Conservation (phyloP, 1,140 invertebrate species). For the Callitettix versicolor region DNA sequence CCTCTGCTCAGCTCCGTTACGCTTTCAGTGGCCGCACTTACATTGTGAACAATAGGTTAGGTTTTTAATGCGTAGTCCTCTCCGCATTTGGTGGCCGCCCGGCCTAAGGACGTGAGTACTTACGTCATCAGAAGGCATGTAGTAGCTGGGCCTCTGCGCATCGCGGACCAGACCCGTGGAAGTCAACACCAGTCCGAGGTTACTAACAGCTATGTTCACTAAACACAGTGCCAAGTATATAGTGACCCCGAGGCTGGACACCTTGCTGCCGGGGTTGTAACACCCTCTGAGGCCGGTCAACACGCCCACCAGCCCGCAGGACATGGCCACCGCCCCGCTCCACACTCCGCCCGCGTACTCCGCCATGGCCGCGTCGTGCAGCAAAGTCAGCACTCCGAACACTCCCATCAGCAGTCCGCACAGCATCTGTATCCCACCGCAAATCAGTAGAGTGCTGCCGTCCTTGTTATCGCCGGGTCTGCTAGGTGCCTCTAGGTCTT, state of each 20-base stretch:
- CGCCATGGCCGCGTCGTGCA: conserved; percentile 43
- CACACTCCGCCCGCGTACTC: conserved; percentile 46
- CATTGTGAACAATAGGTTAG: too few species aligned
- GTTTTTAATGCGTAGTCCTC: too few species aligned
- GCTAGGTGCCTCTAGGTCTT: conserved; percentile 10
- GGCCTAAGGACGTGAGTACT: too few species aligned
- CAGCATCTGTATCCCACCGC: conserved; percentile 42
- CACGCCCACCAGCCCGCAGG: conserved; percentile 42
- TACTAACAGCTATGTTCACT: conserved; percentile 43
- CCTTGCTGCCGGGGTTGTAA: conserved; percentile 16
- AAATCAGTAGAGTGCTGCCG: conserved; percentile 31
- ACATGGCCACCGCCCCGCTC: conserved; percentile 45
- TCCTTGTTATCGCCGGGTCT: not conserved
- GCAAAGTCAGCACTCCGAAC: conserved; percentile 42
- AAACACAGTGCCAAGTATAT: conserved; percentile 44
- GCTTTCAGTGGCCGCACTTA: too few species aligned
- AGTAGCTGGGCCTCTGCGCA: conserved; percentile 23
- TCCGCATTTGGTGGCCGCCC: too few species aligned
- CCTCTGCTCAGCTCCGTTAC: too few species aligned
- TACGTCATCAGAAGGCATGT: conserved; percentile 18
- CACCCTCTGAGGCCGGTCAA: conserved; percentile 45
- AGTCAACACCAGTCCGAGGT: conserved; percentile 44
- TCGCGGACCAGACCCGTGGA: conserved; percentile 46
- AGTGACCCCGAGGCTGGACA: conserved; percentile 36
- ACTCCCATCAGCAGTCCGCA: conserved; percentile 44